Evolutionary conservation across 2,797 vertebrate species (phyloP).

Genomic region (Nyctalus aviator): DNA sequence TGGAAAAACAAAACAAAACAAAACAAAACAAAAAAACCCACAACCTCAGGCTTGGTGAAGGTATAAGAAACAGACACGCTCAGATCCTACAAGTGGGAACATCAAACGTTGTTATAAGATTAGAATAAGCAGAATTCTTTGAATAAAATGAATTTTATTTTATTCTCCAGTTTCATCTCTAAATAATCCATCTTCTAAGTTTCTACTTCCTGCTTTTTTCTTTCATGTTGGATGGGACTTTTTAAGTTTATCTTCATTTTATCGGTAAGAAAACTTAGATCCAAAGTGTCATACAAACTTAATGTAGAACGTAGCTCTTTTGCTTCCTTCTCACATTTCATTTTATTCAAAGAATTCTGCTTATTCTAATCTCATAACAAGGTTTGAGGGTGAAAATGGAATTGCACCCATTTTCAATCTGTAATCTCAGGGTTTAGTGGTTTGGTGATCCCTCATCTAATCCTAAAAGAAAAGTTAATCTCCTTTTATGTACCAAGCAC

Average conservation of each 20-base stretch:
- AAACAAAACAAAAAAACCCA: not conserved
- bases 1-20: too few relatives aligned
- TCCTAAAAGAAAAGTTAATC: slow-evolving; percentile 22
- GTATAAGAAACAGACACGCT: not conserved
- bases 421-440: not conserved
- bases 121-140: too few relatives aligned
- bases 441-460: not conserved
- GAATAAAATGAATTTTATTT: too few relatives aligned
- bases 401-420: not conserved
- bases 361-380: not conserved
- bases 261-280: not conserved
- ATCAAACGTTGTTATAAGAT: not conserved
- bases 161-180: not conserved
- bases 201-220: not conserved
- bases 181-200: not conserved
- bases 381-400: not conserved
- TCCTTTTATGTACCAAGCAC: not conserved
- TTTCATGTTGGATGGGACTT: not conserved
- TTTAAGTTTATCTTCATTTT: slow-evolving; percentile 44
- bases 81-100: not conserved
- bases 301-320: not conserved
- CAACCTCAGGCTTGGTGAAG: not conserved
- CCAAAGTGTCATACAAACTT: not conserved
- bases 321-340: not conserved
- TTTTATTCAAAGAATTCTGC: not conserved